Conservation (phyloP, 1,140 invertebrate genomes). For the Calosoma granatense region DNA sequence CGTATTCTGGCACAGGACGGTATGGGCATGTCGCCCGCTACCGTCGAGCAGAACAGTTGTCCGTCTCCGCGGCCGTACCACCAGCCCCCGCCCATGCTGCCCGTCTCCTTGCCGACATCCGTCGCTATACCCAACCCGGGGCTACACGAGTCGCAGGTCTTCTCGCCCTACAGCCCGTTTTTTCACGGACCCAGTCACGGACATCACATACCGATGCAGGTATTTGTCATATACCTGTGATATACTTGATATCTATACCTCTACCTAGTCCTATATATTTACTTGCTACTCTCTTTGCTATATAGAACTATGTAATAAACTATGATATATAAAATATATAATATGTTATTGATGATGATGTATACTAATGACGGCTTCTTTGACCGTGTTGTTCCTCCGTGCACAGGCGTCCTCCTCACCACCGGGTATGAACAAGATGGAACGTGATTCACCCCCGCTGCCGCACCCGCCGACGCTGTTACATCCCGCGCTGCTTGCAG, state of each 20-base stretch:
- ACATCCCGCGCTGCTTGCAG: constrained; percentile 67
- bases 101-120: constrained; percentile 79
- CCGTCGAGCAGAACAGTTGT: constrained; percentile 38
- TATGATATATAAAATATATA: too few relatives aligned
- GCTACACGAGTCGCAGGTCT: constrained; percentile 88
- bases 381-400: too few relatives aligned
- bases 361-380: too few relatives aligned
- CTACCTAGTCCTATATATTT: constrained; percentile 29
- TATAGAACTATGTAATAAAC: too few relatives aligned
- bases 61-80: constrained; percentile 61
- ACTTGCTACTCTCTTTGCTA: constrained; percentile 38
- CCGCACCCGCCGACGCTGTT: constrained; percentile 66
- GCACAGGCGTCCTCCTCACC: constrained; percentile 34
- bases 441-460: constrained; percentile 66
- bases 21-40: constrained; percentile 48
- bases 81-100: constrained; percentile 68
- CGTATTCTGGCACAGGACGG: constrained; percentile 74
- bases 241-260: neutral
- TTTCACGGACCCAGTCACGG: constrained; percentile 50
- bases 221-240: constrained; percentile 13
- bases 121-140: constrained; percentile 94
- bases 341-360: too few relatives aligned
- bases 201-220: constrained; percentile 40
- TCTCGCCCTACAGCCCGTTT: constrained; percentile 82
- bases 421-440: constrained; percentile 50